phyloP scores from a whole-genome alignment of 2,113 vertebrate species.

The Maylandia zebra region DNA sequence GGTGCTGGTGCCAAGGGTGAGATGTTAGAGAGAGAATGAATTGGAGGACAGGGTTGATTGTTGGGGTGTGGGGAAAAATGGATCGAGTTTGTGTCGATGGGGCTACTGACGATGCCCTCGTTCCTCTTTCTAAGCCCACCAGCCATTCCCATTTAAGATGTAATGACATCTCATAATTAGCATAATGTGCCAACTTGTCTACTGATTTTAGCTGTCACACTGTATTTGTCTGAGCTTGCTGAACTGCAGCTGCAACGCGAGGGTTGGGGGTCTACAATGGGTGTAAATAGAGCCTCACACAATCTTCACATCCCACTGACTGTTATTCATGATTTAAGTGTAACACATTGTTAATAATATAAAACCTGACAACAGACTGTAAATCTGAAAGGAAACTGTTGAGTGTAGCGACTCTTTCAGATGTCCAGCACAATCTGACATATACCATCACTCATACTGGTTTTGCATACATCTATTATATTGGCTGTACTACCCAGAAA shows the following conservation, averaged over 20 bases:
- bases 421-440: neutral
- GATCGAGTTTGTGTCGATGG: constrained; percentile 38
- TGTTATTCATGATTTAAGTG: constrained; percentile 60
- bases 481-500: neutral
- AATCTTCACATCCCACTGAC: constrained; percentile 19
- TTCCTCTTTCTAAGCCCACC: constrained; percentile 39
- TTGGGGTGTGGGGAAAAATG: neutral
- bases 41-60: neutral
- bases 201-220: constrained; percentile 71
- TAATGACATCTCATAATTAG: constrained; percentile 73
- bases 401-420: constrained; percentile 57
- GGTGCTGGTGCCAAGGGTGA: constrained; percentile 36
- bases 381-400: constrained; percentile 45
- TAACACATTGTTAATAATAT: constrained; percentile 22
- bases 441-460: neutral
- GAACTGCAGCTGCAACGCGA: constrained; percentile 44
- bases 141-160: constrained; percentile 65
- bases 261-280: neutral
- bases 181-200: constrained; percentile 73
- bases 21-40: constrained; percentile 18
- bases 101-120: constrained; percentile 70
- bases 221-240: constrained; percentile 67
- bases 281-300: constrained; percentile 30
- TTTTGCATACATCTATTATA: neutral
- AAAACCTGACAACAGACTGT: constrained; percentile 15